Conservation (phyloP, 2,113 vertebrate genomes). For the Ciconia maguari region DNA sequence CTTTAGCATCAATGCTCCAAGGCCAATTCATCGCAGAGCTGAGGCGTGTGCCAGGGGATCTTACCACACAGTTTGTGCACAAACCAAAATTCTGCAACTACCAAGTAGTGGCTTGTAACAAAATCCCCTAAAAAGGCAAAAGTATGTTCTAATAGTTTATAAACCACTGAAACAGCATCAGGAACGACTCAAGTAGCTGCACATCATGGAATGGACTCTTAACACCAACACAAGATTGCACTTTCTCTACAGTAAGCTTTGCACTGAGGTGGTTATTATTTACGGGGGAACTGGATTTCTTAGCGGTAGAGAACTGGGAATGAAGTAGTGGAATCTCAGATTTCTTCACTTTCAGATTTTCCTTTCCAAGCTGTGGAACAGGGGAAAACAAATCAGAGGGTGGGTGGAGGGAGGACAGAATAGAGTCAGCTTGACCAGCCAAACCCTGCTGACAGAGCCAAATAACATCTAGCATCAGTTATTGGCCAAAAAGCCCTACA, state of each 20-base stretch:
- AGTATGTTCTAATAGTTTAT: not conserved
- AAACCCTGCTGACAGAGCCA: not conserved
- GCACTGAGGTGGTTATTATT: not conserved
- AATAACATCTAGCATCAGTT: not conserved
- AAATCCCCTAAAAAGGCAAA: constrained; percentile 29
- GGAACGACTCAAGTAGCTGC: not conserved
- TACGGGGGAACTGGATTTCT: not conserved
- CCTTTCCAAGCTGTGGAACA: not conserved
- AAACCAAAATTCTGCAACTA: not conserved
- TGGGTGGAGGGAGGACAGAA: constrained; percentile 7
- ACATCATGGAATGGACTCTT: not conserved
- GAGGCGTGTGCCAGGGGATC: not conserved
- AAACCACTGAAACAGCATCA: not conserved
- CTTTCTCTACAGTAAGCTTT: not conserved
- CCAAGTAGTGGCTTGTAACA: not conserved
- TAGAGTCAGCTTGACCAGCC: constrained; percentile 34
- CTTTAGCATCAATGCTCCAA: not conserved
- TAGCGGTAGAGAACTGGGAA: not conserved
- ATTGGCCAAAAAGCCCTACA: not conserved
- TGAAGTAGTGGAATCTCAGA: not conserved
- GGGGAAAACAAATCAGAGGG: not conserved
- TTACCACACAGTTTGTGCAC: not conserved
- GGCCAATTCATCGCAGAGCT: not conserved
- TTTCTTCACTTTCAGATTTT: constrained; percentile 3
- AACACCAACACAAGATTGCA: not conserved